These are phyloP conservation scores for Escarpia spicata DNA, from an alignment of 2,888 invertebrate genomes.

Conservation along the genomic window DNA sequence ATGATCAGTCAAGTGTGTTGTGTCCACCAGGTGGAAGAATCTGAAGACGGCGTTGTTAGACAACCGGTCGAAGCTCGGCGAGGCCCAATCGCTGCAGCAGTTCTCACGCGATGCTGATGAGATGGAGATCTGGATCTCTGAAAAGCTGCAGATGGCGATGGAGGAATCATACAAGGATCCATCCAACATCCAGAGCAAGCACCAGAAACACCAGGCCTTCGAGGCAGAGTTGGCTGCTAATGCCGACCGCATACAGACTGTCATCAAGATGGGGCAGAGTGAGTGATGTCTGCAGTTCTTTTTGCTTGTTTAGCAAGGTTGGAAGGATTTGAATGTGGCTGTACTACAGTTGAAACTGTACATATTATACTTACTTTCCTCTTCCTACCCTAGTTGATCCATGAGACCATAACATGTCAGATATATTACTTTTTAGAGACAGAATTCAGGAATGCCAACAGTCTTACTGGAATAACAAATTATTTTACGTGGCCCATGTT, in stretches of 20 bases:
- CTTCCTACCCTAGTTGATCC: too few species aligned
- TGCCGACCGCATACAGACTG: slow-evolving; percentile 95
- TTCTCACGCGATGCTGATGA: slow-evolving; percentile 97
- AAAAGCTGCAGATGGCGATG: slow-evolving; percentile 91
- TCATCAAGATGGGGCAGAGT: slow-evolving; percentile 86
- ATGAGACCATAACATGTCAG: background rate
- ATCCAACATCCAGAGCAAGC: slow-evolving; percentile 93
- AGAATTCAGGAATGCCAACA: background rate
- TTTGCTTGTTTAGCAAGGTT: background rate
- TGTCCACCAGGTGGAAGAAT: slow-evolving; percentile 74
- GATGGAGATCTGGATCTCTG: slow-evolving; percentile 99
- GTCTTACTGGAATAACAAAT: background rate
- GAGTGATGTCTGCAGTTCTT: slow-evolving; percentile 35
- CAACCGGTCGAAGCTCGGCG: slow-evolving; percentile 94
- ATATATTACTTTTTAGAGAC: background rate
- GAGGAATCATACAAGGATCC: slow-evolving; percentile 94
- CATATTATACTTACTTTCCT: too few species aligned
- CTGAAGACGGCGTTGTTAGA: slow-evolving; percentile 98
- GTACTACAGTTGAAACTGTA: too few species aligned
- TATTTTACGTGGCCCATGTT: background rate
- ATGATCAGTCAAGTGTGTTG: background rate
- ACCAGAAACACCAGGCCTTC: slow-evolving; percentile 99
- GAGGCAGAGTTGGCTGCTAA: slow-evolving; percentile 99
- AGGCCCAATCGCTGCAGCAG: slow-evolving; percentile 88
- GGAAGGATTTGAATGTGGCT: too few species aligned